Conservation (phyloP, 2,888 invertebrate species). For the Junonia oenone region DNA sequence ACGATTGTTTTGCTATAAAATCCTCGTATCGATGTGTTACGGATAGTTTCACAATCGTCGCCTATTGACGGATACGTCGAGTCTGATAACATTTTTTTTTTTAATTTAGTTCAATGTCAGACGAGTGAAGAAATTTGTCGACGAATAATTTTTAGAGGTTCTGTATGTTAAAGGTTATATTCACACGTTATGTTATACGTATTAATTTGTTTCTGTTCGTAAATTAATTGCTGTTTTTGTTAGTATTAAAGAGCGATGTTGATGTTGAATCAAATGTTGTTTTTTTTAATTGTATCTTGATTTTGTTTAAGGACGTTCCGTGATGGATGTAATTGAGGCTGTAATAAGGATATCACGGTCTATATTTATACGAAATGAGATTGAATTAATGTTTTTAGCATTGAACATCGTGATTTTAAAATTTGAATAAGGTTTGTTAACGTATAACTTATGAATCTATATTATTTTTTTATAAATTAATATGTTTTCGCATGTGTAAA, state of each 20-base stretch:
- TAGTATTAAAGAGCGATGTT: not conserved
- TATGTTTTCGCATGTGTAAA: too few relatives aligned
- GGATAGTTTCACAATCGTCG: conserved; percentile 50
- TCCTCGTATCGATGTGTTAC: not conserved
- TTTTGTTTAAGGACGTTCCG: not conserved
- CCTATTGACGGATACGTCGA: conserved; percentile 50
- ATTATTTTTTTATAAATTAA: too few relatives aligned
- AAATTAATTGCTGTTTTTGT: not conserved
- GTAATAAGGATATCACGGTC: not conserved
- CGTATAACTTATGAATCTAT: too few relatives aligned
- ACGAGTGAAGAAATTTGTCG: conserved; percentile 63
- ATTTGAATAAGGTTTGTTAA: not conserved
- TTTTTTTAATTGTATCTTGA: not conserved
- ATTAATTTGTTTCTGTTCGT: not conserved
- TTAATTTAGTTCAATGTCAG: conserved; percentile 71
- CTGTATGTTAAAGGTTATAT: conserved; percentile 15
- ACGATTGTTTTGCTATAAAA: not conserved
- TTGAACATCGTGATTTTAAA: not conserved
- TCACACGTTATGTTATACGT: not conserved
- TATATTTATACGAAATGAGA: not conserved
- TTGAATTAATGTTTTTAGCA: not conserved
- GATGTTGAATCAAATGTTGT: not conserved
- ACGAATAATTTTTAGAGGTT: conserved; percentile 11
- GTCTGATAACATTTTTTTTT: conserved; percentile 62
- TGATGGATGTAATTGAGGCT: not conserved